A percentile compares a stretch with the other conserved stretches of the same genome.
Evolutionary conservation across 2,797 vertebrate genomes (phyloP).

Genomic region (Dromococcyx pavoninus): DNA sequence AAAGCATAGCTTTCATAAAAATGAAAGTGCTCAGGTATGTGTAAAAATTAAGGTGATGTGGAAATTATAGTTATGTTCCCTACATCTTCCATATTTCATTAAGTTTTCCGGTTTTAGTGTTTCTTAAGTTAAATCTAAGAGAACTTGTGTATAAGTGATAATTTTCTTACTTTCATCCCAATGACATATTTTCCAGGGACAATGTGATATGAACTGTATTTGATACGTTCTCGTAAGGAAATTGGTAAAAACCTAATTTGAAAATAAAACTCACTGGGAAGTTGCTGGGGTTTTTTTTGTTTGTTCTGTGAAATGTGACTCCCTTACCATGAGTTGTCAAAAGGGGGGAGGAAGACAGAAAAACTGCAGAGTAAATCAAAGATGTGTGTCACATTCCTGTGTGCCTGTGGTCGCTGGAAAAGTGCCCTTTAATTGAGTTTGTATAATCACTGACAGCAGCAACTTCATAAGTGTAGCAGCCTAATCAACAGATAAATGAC

Average conservation of each 20-base stretch:
- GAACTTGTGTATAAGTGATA: not conserved
- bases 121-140: not conserved
- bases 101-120: not conserved
- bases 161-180: not conserved
- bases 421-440: conserved; percentile 15
- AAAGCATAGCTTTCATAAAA: not conserved
- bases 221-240: not conserved
- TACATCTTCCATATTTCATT: rapidly evolving
- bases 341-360: not conserved
- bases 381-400: not conserved
- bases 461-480: not conserved
- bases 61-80: not conserved
- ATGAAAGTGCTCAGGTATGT: not conserved
- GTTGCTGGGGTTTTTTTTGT: not conserved
- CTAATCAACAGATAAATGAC: not conserved
- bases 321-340: not conserved
- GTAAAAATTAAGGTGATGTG: not conserved
- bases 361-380: conserved; percentile 17
- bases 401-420: conserved; percentile 11
- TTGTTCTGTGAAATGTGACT: not conserved
- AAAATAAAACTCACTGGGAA: not conserved
- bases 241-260: not conserved
- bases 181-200: not conserved
- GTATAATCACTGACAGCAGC: not conserved
- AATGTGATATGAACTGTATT: not conserved